Base-by-base conservation (phyloP, 2,888 invertebrate genomes). In the Alviniconcha strummeri region DNA sequence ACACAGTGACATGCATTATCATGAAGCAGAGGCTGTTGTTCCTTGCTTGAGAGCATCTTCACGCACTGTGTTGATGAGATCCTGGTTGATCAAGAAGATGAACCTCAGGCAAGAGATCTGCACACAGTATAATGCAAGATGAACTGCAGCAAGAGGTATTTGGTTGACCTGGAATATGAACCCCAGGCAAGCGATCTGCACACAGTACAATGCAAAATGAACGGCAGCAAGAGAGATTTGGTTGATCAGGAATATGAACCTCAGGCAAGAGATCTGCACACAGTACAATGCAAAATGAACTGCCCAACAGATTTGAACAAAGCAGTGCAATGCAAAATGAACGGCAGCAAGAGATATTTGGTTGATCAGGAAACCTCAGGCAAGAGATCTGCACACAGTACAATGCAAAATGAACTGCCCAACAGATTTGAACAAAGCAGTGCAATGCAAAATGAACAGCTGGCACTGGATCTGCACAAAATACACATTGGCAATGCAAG, bases 161-260 rank as follows among this genome's bases (percentile, higher is more conserved):
- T 36, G 36, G 36, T 36, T 36, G 36, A 36, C 36, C 36, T 36
- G 36, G 36, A 36, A 36, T 36, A 36, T 36, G 36, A 36, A 36
- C 36, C 36, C 3, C 36, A 36, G 36, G 36, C 36, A 36, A 36
- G 36, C 0, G 36, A 36, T 36, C 36, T 36, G 36, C 3, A 36
- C 36, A 36, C 36, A 36, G 36, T 36, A 36, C 36, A 36, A 36
- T 36, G 36, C 36, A 36, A 36, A 36, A 36, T 36, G 36, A 36
- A 36, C 3, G 36, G 36, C 36, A 36, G 36, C 36, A 36, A 36
- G 36, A 36, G 36, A 36, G 0, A 36, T 36, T 36, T 97, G 97
- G 94, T 98, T 98, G 85, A 98, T 96, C 87, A 98, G 95, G 93
- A 98, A 98, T 89, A 98, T 97, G 94, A 98, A 98, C 86, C 97